A percentile compares a stretch with the other conserved stretches of the same genome.
phyloP scores from a whole-genome alignment of 2,797 vertebrate genomes.

The Taenioides sp. region DNA sequence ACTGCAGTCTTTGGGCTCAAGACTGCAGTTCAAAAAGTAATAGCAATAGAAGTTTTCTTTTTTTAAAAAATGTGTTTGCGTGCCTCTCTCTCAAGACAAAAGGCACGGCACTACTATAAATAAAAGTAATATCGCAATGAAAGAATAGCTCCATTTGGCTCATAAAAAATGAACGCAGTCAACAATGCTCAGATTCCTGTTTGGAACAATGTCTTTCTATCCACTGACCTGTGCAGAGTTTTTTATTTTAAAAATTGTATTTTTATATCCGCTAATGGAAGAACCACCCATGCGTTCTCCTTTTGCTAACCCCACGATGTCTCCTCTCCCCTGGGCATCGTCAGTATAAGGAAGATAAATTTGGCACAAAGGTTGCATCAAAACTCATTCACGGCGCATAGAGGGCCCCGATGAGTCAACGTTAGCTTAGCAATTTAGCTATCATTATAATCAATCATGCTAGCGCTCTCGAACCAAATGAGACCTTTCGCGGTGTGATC shows the following conservation, averaged over 20 bases:
- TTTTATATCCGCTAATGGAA: slow-evolving; percentile 53
- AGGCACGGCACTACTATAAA: slow-evolving; percentile 69
- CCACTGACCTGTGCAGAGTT: slow-evolving; percentile 57
- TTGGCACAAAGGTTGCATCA: slow-evolving; percentile 42
- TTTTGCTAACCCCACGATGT: slow-evolving; percentile 8
- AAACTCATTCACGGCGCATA: slow-evolving; percentile 29
- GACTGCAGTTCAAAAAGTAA: background rate
- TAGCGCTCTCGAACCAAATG: slow-evolving; percentile 51
- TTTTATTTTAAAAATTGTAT: slow-evolving; percentile 28
- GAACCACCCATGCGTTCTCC: slow-evolving; percentile 34
- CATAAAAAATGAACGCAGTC: slow-evolving; percentile 78
- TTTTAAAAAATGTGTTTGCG: slow-evolving; percentile 40
- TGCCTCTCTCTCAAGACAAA: slow-evolving; percentile 64
- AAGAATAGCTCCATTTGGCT: slow-evolving; percentile 74
- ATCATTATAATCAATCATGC: slow-evolving; percentile 61
- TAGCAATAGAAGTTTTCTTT: background rate
- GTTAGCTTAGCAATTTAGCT: slow-evolving; percentile 45
- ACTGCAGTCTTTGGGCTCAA: background rate
- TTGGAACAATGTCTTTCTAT: slow-evolving; percentile 63
- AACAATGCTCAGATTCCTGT: slow-evolving; percentile 50
- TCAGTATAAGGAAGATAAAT: slow-evolving; percentile 39
- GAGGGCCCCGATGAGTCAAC: slow-evolving; percentile 32
- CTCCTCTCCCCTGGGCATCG: slow-evolving; percentile 22
- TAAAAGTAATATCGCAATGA: slow-evolving; percentile 67
- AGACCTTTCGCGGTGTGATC: slow-evolving; percentile 62